Evolutionary conservation across 2,888 invertebrate species (phyloP), one percentile per base, ranked within the genome.

Genomic region (Chaitophorus viminalis): DNA sequence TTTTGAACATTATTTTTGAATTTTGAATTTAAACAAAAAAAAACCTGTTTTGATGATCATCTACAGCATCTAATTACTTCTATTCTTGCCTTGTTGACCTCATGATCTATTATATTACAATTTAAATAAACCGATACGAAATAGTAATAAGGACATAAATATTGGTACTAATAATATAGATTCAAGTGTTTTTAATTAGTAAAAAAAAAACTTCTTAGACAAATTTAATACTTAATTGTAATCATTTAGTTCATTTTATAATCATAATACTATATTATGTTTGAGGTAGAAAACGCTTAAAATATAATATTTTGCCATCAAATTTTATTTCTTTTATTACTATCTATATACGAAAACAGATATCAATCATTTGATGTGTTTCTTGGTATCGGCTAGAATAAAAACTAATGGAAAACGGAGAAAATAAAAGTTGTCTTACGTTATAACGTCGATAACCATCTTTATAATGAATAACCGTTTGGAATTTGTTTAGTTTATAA

Each of bases 31-130:
- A 1, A 65, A 65, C 36, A n/a, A 65, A 65, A 65, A 36, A 36
- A 31, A 79, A 60, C 78, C 60, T 36, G 78, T 79, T 79, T 79
- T n/a, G 8, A 65, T 36, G n/a, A n/a, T n/a, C 60, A 79, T 79
- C 60, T 17, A 14, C 52, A 65, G 60, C 60, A 79, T 29, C 31
- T 60, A 79, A 31, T 29, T 78, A 33, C n/a, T 68, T 68, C 11
- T n/a, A 68, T 68, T 25, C 33, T 33, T 36, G 60, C 33, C 36
- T 36, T 60, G 60, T 39, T 65, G 36, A 68, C 79, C 79, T 65
- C 39, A 65, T 65, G 18, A 29, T n/a, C 60, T 79, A n/a, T n/a
- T n/a, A 68, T 65, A 39, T 39, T 4, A 70, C 4, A 70, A 31
- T 29, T 14, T 17, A 31, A 31, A 70, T 11, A 11, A 60, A 68